Conservation (phyloP, 1,140 invertebrate genomes). For the Drosophila littoralis region DNA sequence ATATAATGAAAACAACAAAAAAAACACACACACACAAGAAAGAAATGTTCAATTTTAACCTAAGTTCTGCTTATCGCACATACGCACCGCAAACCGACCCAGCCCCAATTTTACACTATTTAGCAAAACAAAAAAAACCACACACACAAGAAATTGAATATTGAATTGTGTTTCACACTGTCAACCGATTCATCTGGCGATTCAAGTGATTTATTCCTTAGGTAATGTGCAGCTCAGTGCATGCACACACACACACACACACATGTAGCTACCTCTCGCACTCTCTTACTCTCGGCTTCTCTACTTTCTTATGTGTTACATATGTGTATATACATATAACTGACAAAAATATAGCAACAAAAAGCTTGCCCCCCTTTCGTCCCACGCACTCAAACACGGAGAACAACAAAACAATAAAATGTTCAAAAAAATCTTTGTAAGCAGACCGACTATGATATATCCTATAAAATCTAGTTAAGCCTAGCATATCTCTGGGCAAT, state of each 20-base stretch:
- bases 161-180: slow-evolving; percentile 67
- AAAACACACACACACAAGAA: background rate
- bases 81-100: background rate
- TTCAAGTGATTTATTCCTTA: slow-evolving; percentile 74
- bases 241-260: slow-evolving; percentile 3
- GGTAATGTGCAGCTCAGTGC: slow-evolving; percentile 60
- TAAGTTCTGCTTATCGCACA: slow-evolving; percentile 22
- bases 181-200: slow-evolving; percentile 35
- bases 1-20: slow-evolving; percentile 22
- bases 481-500: background rate
- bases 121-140: background rate
- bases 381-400: slow-evolving; percentile 7
- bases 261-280: slow-evolving; percentile 7
- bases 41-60: slow-evolving; percentile 63
- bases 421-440: too few relatives aligned
- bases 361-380: slow-evolving; percentile 11
- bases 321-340: slow-evolving; percentile 24
- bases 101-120: background rate
- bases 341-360: slow-evolving; percentile 26
- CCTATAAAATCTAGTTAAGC: background rate
- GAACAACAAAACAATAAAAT: slow-evolving; percentile 32
- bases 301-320: slow-evolving; percentile 30
- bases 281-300: slow-evolving; percentile 5
- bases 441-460: slow-evolving; percentile 12
- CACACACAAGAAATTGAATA: slow-evolving; percentile 53